A percentile compares a stretch with the other conserved stretches of the same genome.
Conservation (phyloP, 1,140 invertebrate genomes). For the Cyclina sinensis region DNA sequence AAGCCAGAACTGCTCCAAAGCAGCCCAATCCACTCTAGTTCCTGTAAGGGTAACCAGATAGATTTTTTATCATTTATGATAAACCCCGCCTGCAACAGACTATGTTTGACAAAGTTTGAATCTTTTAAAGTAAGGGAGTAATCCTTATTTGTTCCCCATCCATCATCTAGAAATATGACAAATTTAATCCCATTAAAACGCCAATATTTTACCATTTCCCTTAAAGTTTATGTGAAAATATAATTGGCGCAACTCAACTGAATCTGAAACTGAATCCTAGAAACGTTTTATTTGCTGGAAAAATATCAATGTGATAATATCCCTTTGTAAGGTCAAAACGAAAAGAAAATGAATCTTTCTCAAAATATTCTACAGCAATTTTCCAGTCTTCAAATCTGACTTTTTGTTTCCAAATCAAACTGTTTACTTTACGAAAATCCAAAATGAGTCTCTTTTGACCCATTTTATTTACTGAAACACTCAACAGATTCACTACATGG, state of each 20-base stretch:
- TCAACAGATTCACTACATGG: not conserved
- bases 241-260: not conserved
- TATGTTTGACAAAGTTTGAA: not conserved
- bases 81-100: not conserved
- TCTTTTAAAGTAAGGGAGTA: not conserved
- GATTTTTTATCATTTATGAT: constrained; percentile 43
- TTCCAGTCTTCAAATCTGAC: not conserved
- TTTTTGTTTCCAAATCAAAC: not conserved
- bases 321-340: not conserved
- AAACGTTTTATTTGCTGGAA: not conserved
- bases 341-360: not conserved
- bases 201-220: constrained; percentile 12
- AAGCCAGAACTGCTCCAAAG: constrained; percentile 10
- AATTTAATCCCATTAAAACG: not conserved
- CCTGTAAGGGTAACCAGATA: not conserved
- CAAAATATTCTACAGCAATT: not conserved
- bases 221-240: not conserved
- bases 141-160: not conserved
- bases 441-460: constrained; percentile 32
- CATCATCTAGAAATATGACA: constrained; percentile 15
- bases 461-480: constrained; percentile 4
- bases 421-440: not conserved
- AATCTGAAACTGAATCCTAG: not conserved
- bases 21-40: constrained; percentile 22
- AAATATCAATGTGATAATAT: not conserved